Percentiles rank a stretch among this genome's conserved stretches.
Conservation (phyloP, 2,113 vertebrate genomes). For the Psettodes erumei region DNA sequence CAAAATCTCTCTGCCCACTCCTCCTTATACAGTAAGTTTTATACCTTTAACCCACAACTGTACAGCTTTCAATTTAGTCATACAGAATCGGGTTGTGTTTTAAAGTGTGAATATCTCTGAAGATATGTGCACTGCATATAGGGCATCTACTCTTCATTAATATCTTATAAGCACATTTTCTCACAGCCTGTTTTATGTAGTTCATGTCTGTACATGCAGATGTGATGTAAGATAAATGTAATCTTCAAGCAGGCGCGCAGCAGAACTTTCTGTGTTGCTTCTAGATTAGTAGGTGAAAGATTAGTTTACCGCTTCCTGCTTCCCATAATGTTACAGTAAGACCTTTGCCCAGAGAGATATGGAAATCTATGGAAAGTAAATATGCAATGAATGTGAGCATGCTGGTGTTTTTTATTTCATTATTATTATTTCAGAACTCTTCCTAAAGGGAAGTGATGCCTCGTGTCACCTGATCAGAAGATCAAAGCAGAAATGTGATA, state of each 20-base stretch:
- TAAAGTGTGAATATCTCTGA: background rate
- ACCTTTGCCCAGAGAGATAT: constrained; percentile 77
- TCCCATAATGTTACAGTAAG: constrained; percentile 39
- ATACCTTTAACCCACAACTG: background rate
- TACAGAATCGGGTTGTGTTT: constrained; percentile 8
- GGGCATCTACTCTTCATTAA: constrained; percentile 22
- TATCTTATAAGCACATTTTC: constrained; percentile 39
- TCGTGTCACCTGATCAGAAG: constrained; percentile 26
- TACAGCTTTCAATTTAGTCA: constrained; percentile 20
- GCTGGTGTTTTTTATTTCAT: constrained; percentile 17
- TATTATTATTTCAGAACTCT: constrained; percentile 21
- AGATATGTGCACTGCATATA: background rate
- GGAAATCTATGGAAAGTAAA: constrained; percentile 54
- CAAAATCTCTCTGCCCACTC: constrained; percentile 95
- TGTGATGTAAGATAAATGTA: constrained; percentile 22
- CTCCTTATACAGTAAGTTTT: constrained; percentile 96
- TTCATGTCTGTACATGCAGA: constrained; percentile 34
- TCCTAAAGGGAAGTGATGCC: background rate
- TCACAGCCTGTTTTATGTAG: constrained; percentile 11
- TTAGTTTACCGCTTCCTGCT: constrained; percentile 56
- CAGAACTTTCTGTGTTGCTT: constrained; percentile 11
- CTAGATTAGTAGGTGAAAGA: constrained; percentile 26
- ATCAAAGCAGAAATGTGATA: constrained; percentile 6
- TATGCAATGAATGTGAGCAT: background rate
- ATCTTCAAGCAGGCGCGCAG: background rate